Base-by-base conservation (phyloP, 2,888 invertebrate genomes). In the Hypomecis punctinalis region DNA sequence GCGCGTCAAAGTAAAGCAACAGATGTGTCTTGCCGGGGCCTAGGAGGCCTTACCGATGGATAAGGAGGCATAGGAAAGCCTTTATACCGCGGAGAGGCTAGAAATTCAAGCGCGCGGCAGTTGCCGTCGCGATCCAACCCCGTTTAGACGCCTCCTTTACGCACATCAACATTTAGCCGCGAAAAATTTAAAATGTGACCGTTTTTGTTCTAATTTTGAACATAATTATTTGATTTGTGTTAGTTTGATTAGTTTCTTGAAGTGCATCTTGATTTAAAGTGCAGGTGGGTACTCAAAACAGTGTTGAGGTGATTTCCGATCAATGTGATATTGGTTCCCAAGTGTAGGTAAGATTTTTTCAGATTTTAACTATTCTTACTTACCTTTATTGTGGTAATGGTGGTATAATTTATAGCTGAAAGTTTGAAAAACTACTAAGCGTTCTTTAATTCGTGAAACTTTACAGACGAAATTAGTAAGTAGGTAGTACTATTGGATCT, bases 111-210 rank as follows among this genome's bases (percentile, higher is more conserved):
- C 77, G 76, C 68, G 74, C 74, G 75, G 62, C 86, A 88, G 88
- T 88, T 73, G 77, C 78, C 82, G 80, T 66, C 85, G 84, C 82
- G 87, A 78, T 79, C 73, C 76, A 83, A 79, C 75, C 75, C 75
- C 71, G 87, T 72, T 73, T 78, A 80, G 84, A 84, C 88, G 89
- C 80, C 75, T 79, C 39, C 37, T 9, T 13, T 36, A 40, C 60
- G 70, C 62, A 61, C 56, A 47, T 40, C 10, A 45, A 55, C 65
- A 61, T 71, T 61, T 66, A 52, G 66, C 68, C 78, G 83, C 80
- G 81, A 67, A 76, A 77, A 79, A 76, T 76, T 71, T 80, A 79
- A 79, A 74, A 68, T 52, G 36, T 23, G 64, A 53, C 64, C 45
- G 47, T 53, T 67, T 62, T 40, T 33, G 33, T 55, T 59, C 40